Evolutionary conservation across 2,888 invertebrate genomes (phyloP), one percentile per base, ranked within the genome.

Genomic region (Petrolisthes manimaculis): DNA sequence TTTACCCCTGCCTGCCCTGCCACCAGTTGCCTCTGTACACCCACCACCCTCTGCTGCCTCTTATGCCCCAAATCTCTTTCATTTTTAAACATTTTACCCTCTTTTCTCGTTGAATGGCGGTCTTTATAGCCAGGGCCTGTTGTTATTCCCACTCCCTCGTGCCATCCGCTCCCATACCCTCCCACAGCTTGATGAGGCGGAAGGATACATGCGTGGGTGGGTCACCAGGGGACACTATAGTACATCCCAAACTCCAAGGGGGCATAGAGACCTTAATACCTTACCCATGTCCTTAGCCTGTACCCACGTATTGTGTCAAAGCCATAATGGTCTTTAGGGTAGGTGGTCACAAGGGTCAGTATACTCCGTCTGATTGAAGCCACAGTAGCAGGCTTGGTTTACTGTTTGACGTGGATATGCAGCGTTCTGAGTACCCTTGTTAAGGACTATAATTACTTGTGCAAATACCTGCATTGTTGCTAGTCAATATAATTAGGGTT

Each of bases 51-150:
- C 79, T 54, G 77, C 77, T 51, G 18, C 82, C 83, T 78, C 80
- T 80, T 85, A 54, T 71, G 55, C 87, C 37, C 83, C 87, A 83
- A 87, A 87, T 87, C 83, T 87, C 87, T 87, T 79, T 83, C 87
- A 87, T 87, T 87, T 87, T 87, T 83, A 87, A 83, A 83, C 79
- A 87, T 87, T 87, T 83, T 87, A 83, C 83, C 87, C 87, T 87
- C 87, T 87, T 87, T 86, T 83, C 83, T 79, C 71, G 14, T 71
- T 87, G 83, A 87, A 87, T 87, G 56, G 87, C n/a, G 21, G 56
- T 21, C 83, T 87, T 87, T 87, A 87, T 87, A 71, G 51, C 55
- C 37, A 54, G 18, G 78, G 55, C n/a, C 71, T 80, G 85, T 85
- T 85, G 85, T 85, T 85, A 80, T 85, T 85, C 80, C 78, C 85